Conservation (phyloP, 2,888 invertebrate species). For the Electrophaes corylata region DNA sequence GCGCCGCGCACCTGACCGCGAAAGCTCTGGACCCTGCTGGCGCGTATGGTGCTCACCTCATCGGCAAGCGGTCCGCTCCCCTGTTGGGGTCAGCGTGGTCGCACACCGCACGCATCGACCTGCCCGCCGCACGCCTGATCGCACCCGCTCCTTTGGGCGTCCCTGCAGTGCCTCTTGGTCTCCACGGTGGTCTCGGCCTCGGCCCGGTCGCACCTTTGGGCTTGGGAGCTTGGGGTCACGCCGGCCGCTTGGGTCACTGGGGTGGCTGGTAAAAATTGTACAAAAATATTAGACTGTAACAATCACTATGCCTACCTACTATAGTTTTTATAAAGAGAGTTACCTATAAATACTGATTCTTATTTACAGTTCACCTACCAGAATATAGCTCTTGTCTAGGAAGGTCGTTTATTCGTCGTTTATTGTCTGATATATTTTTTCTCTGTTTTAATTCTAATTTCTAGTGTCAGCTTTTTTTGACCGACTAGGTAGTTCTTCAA, state of each 20-base stretch:
- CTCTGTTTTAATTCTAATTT: too few species aligned
- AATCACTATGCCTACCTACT: constrained; percentile 49
- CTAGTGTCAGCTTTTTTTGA: too few species aligned
- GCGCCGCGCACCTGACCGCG: constrained; percentile 71
- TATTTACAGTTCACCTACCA: constrained; percentile 17
- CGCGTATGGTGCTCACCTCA: constrained; percentile 48
- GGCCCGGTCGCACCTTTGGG: constrained; percentile 47
- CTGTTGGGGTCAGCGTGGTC: constrained; percentile 57
- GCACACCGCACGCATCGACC: constrained; percentile 54
- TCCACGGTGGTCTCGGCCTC: constrained; percentile 35
- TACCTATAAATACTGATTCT: constrained; percentile 50
- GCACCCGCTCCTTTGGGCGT: constrained; percentile 51
- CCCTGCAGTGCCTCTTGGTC: constrained; percentile 47
- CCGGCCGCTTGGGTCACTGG: constrained; percentile 46
- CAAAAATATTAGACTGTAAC: constrained; percentile 44
- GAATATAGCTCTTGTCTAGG: too few species aligned
- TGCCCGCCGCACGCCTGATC: constrained; percentile 51
- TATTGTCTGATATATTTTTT: too few species aligned
- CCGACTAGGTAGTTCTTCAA: too few species aligned
- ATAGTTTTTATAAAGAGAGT: constrained; percentile 77
- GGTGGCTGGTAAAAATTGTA: constrained; percentile 56
- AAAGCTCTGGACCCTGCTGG: constrained; percentile 62
- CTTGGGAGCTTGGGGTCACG: constrained; percentile 48
- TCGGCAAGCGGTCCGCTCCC: constrained; percentile 71
- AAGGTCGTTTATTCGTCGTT: too few species aligned